phyloP scores from a whole-genome alignment of 2,888 invertebrate genomes.

The Pseudococcus jackbeardsleyi region DNA sequence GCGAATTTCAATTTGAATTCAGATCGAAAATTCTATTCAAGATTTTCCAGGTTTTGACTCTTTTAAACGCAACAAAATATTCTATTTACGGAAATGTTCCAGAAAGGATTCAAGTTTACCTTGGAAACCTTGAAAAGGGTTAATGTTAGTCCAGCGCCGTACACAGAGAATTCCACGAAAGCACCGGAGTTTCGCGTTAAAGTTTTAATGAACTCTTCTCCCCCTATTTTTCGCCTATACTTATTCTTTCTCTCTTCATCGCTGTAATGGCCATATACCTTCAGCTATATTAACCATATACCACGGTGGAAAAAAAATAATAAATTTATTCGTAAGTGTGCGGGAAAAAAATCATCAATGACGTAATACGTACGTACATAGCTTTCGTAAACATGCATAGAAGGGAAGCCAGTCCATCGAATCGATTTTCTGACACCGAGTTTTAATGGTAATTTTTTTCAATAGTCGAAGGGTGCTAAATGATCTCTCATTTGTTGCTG shows the following conservation, averaged over 20 bases:
- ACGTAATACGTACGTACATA: not conserved
- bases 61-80: not conserved
- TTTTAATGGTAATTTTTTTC: constrained; percentile 44
- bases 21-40: constrained; percentile 10
- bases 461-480: constrained; percentile 24
- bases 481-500: constrained; percentile 44
- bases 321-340: not conserved
- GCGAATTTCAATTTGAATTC: not conserved
- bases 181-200: not conserved
- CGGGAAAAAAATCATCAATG: not conserved
- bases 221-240: not conserved
- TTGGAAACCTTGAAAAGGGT: constrained; percentile 19
- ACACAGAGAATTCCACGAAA: not conserved
- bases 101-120: constrained; percentile 23
- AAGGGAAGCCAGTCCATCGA: not conserved
- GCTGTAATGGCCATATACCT: not conserved
- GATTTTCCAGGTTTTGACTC: constrained; percentile 1
- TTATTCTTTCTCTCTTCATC: not conserved
- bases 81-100: constrained; percentile 4
- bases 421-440: constrained; percentile 25
- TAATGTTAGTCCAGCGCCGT: not conserved
- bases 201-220: constrained; percentile 20
- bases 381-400: constrained; percentile 8
- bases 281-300: not conserved
- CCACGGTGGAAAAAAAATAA: not conserved